Conservation (phyloP, 2,888 invertebrate species). For the Aspidapion aeneum region DNA sequence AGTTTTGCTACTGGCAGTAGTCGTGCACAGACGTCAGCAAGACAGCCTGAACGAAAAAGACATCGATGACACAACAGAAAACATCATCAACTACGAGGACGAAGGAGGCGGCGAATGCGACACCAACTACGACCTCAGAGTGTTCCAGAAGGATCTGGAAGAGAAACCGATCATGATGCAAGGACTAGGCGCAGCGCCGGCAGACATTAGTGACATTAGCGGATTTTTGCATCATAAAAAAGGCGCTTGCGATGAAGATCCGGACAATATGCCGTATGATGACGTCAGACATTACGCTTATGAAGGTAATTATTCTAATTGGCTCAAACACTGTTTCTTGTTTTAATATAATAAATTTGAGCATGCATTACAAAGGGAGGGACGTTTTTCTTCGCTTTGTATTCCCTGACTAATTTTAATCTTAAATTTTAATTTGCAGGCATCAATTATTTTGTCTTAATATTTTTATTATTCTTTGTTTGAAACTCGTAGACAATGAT, state of each 20-base stretch:
- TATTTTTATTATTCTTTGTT: too few relatives aligned
- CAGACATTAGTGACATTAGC: slow-evolving; percentile 65
- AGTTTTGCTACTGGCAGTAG: slow-evolving; percentile 84
- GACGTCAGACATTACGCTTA: slow-evolving; percentile 97
- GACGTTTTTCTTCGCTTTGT: too few relatives aligned
- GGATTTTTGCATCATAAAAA: slow-evolving; percentile 89
- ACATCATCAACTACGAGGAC: slow-evolving; percentile 96
- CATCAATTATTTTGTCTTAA: too few relatives aligned
- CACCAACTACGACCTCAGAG: slow-evolving; percentile 85
- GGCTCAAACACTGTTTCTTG: too few relatives aligned
- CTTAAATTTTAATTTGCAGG: too few relatives aligned
- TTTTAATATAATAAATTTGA: too few relatives aligned
- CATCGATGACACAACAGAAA: slow-evolving; percentile 94
- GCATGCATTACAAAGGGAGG: too few relatives aligned
- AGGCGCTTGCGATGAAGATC: slow-evolving; percentile 86
- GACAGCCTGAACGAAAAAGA: slow-evolving; percentile 88
- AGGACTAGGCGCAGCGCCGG: slow-evolving; percentile 59
- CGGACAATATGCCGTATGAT: slow-evolving; percentile 88
- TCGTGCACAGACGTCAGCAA: slow-evolving; percentile 83
- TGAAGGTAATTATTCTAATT: slow-evolving; percentile 72
- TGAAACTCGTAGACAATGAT: too few relatives aligned
- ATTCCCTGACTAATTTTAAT: too few relatives aligned
- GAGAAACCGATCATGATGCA: slow-evolving; percentile 42
- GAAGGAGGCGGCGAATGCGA: slow-evolving; percentile 99
- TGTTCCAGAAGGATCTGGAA: slow-evolving; percentile 53